Evolutionary conservation across 2,888 invertebrate species (phyloP).

Genomic region (Cheilosia impressa): DNA sequence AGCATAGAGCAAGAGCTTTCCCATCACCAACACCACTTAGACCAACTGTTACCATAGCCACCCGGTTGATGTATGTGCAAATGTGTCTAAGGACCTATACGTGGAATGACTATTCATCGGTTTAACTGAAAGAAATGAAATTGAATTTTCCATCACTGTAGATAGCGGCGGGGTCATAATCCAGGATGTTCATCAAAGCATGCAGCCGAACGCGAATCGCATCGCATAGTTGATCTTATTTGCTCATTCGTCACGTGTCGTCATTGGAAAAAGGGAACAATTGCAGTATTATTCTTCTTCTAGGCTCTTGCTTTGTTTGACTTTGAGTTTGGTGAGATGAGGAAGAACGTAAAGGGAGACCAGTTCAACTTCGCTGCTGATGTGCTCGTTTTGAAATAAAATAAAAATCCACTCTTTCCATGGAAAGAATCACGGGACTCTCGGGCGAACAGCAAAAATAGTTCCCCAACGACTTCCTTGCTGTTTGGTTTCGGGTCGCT

Average conservation of each 20-base stretch:
- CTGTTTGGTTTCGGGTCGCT: constrained; percentile 37
- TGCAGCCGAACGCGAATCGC: constrained; percentile 34
- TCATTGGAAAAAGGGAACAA: constrained; percentile 44
- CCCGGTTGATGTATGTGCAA: constrained; percentile 14
- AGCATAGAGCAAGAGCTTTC: constrained; percentile 47
- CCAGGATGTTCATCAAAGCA: constrained; percentile 47
- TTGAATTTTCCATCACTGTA: constrained; percentile 23
- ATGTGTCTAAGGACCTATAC: constrained; percentile 17
- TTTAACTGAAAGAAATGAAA: constrained; percentile 13
- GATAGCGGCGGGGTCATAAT: background rate
- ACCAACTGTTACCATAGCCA: constrained; percentile 35
- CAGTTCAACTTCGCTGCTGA: constrained; percentile 45
- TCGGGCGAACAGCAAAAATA: constrained; percentile 25
- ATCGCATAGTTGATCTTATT: constrained; percentile 49
- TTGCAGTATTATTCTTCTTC: constrained; percentile 45
- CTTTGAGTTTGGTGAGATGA: constrained; percentile 30
- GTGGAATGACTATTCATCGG: constrained; percentile 44
- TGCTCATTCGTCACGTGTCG: constrained; percentile 62
- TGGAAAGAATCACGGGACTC: constrained; percentile 38
- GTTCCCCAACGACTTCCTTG: constrained; percentile 43
- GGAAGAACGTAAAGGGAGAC: constrained; percentile 14
- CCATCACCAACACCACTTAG: constrained; percentile 12
- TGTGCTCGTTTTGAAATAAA: constrained; percentile 46
- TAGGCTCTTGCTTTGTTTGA: constrained; percentile 14
- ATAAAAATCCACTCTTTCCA: constrained; percentile 1